A percentile compares a stretch with the other conserved stretches of the same genome.
Conservation (phyloP, 2,888 invertebrate species). For the Drosophila mayaguana region DNA sequence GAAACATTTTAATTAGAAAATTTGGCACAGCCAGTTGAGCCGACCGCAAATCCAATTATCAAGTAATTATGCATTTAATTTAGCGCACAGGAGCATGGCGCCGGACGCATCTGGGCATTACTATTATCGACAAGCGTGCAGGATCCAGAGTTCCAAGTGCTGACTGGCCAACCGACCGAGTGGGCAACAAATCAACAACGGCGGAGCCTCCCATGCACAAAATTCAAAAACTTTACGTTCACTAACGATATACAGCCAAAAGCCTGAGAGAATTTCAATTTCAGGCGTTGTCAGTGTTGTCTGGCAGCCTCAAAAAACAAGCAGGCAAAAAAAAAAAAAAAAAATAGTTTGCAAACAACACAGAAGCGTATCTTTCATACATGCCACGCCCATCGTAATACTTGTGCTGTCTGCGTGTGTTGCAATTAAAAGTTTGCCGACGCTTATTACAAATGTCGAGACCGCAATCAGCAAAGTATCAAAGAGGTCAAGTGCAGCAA, state of each 20-base stretch:
- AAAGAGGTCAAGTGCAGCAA: constrained; percentile 66
- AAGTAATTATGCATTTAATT: constrained; percentile 79
- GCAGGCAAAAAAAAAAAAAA: not conserved
- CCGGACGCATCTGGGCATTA: constrained; percentile 33
- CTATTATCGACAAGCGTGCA: constrained; percentile 40
- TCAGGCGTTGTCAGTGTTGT: constrained; percentile 29
- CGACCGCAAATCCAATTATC: constrained; percentile 78
- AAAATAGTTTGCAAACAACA: constrained; percentile 36
- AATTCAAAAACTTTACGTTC: constrained; percentile 48
- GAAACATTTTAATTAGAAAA: constrained; percentile 81
- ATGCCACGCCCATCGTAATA: constrained; percentile 18
- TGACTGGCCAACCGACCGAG: constrained; percentile 25
- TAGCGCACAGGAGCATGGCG: constrained; percentile 23
- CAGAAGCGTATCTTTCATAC: constrained; percentile 5
- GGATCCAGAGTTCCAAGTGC: constrained; percentile 36
- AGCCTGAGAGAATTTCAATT: constrained; percentile 64
- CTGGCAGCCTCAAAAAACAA: constrained; percentile 3
- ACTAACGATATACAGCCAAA: constrained; percentile 15
- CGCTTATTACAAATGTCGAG: constrained; percentile 71
- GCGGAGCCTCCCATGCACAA: constrained; percentile 30
- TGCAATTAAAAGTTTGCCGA: constrained; percentile 74
- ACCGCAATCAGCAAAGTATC: constrained; percentile 61
- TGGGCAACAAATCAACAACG: constrained; percentile 23
- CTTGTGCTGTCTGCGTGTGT: constrained; percentile 29
- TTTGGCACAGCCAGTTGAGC: constrained; percentile 71